These are phyloP conservation scores for Nyctereutes procyonoides DNA, from an alignment of 2,113 vertebrate species.

Conservation along the genomic window DNA sequence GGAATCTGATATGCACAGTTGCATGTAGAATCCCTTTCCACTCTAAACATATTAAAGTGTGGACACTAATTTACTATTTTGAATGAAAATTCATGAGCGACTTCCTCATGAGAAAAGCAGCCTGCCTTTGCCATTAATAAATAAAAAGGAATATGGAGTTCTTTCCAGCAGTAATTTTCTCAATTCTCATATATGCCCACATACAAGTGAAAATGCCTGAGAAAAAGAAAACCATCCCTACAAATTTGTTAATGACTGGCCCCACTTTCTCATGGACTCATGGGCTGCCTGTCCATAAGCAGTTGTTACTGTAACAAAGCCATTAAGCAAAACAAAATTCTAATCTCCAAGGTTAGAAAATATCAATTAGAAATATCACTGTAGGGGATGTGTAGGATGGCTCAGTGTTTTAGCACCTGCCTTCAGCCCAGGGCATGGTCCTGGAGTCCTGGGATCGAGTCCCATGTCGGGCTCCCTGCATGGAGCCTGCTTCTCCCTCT, in stretches of 20 bases:
- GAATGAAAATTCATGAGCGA: conserved; percentile 89
- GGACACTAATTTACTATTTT: conserved; percentile 89
- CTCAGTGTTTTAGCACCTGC: too few relatives aligned
- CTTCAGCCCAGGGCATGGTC: too few relatives aligned
- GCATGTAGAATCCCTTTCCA: conserved; percentile 86
- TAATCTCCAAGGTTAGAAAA: conserved; percentile 21
- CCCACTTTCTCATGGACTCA: conserved; percentile 38
- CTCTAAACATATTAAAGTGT: conserved; percentile 88
- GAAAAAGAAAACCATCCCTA: conserved; percentile 67
- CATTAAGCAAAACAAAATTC: conserved; percentile 52
- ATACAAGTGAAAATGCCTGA: conserved; percentile 63
- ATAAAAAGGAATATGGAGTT: conserved; percentile 86
- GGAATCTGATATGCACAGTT: conserved; percentile 84
- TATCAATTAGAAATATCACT: conserved; percentile 35
- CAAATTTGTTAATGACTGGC: conserved; percentile 64
- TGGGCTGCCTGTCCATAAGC: conserved; percentile 40
- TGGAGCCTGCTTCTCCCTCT: too few relatives aligned
- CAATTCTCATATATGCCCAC: conserved; percentile 71
- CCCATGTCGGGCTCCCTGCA: too few relatives aligned
- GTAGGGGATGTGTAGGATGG: neutral
- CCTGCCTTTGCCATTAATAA: conserved; percentile 86
- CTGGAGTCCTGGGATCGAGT: too few relatives aligned
- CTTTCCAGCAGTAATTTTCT: conserved; percentile 80
- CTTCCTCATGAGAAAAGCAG: conserved; percentile 87
- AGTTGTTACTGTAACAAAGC: neutral